phyloP scores from a whole-genome alignment of 1,140 invertebrate genomes.

The Brachionus koreanus region DNA sequence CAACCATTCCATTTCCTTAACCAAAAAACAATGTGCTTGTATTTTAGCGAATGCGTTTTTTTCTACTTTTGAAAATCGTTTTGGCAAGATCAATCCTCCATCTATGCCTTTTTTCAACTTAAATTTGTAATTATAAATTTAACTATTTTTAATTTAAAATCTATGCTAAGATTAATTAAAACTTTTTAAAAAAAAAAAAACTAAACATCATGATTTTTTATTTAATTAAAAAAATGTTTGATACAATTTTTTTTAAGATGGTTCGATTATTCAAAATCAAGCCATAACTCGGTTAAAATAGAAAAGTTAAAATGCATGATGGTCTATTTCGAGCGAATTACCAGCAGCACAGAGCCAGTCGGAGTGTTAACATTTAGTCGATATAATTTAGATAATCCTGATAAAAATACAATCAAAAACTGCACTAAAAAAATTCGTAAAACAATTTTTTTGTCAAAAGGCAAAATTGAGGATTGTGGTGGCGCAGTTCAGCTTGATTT shows the following conservation, averaged over 20 bases:
- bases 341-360: conserved; percentile 64
- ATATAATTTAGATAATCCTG: neutral
- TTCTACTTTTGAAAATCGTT: conserved; percentile 81
- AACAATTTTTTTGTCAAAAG: conserved; percentile 69
- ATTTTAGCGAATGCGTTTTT: conserved; percentile 91
- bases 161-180: neutral
- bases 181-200: neutral
- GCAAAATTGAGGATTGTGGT: conserved; percentile 53
- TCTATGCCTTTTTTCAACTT: conserved; percentile 45
- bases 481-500: conserved; percentile 69
- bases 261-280: neutral
- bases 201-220: conserved; percentile 50
- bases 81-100: conserved; percentile 67
- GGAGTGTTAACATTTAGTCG: conserved; percentile 69
- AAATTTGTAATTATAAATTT: neutral
- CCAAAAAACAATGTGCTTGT: conserved; percentile 78
- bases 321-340: conserved; percentile 73
- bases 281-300: neutral
- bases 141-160: neutral
- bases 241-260: conserved; percentile 28
- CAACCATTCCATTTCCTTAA: conserved; percentile 63
- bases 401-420: neutral
- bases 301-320: conserved; percentile 85
- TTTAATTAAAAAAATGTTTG: conserved; percentile 45
- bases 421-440: conserved; percentile 67